Conservation (phyloP, 2,113 vertebrate genomes). For the Neotoma lepida region DNA sequence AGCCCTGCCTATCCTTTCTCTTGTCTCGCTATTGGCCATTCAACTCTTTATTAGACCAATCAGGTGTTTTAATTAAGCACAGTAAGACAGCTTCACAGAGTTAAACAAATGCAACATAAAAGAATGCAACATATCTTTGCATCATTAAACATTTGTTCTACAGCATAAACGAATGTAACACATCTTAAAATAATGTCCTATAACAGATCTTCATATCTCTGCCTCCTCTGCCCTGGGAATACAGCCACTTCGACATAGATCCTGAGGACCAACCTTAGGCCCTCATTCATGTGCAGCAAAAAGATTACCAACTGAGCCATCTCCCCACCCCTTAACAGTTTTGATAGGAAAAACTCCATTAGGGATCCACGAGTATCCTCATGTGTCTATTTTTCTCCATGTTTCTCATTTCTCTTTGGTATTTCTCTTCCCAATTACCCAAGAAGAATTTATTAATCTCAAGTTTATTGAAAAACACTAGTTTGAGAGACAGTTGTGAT, state of each 20-base stretch:
- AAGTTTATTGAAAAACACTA: not conserved
- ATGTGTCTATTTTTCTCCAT: not conserved
- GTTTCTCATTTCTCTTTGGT: not conserved
- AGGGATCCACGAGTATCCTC: not conserved
- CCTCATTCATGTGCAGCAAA: not conserved
- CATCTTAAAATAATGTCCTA: too few relatives aligned
- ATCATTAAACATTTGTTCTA: too few relatives aligned
- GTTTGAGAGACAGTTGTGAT: conserved; percentile 10
- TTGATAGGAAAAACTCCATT: conserved; percentile 22
- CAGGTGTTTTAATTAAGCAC: too few relatives aligned
- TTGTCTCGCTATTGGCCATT: too few relatives aligned
- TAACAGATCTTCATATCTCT: not conserved
- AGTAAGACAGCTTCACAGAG: too few relatives aligned
- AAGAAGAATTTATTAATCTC: not conserved
- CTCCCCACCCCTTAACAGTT: not conserved
- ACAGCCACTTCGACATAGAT: not conserved
- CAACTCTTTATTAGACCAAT: too few relatives aligned
- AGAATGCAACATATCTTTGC: too few relatives aligned
- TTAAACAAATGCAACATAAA: too few relatives aligned
- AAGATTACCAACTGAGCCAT: too few relatives aligned
- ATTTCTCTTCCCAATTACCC: not conserved
- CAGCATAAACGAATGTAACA: too few relatives aligned
- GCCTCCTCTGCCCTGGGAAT: not conserved
- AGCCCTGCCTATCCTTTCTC: too few relatives aligned
- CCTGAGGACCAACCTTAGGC: too few relatives aligned